These are phyloP conservation scores for Cephalopholis sonnerati DNA, from an alignment of 2,113 vertebrate species.

Conservation along the genomic window DNA sequence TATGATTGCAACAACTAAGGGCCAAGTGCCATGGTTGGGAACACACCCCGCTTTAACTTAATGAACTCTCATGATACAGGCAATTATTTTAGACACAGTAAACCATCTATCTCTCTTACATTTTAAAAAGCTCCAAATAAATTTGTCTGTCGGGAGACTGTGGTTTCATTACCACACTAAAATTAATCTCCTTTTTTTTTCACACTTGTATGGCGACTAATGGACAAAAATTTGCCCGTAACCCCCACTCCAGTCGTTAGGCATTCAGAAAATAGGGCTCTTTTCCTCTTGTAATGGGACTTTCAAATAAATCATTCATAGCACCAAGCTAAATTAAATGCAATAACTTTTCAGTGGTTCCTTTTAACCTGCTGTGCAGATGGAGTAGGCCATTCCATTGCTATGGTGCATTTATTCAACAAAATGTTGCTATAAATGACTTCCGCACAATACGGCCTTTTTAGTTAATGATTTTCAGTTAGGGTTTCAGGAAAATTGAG, in stretches of 20 bases:
- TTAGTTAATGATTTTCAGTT: conserved; percentile 64
- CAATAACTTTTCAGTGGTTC: conserved; percentile 57
- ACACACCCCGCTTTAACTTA: conserved; percentile 23
- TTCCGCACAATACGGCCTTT: conserved; percentile 50
- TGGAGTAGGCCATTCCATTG: conserved; percentile 41
- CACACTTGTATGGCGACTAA: conserved; percentile 30
- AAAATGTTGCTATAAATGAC: conserved; percentile 57
- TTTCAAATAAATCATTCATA: conserved; percentile 69
- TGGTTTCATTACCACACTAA: conserved; percentile 53
- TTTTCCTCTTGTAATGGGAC: conserved; percentile 47
- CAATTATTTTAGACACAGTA: conserved; percentile 49
- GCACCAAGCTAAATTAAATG: conserved; percentile 60
- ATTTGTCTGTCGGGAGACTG: conserved; percentile 28
- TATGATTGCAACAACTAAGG: conserved; percentile 31
- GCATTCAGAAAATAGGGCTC: conserved; percentile 19
- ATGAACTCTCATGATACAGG: conserved; percentile 53
- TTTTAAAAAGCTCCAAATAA: conserved; percentile 52
- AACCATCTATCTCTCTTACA: conserved; percentile 48
- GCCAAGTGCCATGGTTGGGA: conserved; percentile 35
- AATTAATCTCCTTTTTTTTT: conserved; percentile 37
- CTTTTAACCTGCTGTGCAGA: conserved; percentile 60
- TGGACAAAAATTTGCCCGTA: conserved; percentile 30
- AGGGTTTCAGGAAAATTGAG: conserved; percentile 40
- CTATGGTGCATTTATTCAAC: conserved; percentile 59
- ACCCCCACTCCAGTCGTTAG: conserved; percentile 12